Evolutionary conservation across 2,113 vertebrate genomes (phyloP).

Genomic region (Apaloderma vittatum): DNA sequence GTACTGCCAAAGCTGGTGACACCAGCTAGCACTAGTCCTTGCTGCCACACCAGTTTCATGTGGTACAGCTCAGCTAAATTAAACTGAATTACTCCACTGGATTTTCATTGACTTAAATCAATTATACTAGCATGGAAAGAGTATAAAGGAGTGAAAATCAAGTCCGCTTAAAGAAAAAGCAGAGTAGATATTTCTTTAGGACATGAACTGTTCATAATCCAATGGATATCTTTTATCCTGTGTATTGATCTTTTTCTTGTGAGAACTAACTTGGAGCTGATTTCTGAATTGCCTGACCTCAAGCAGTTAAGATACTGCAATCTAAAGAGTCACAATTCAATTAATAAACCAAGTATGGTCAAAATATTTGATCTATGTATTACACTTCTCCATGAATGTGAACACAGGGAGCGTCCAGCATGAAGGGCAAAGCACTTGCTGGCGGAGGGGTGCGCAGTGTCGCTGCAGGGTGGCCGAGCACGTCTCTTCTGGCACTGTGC

Average conservation of each 20-base stretch:
- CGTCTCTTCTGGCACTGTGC: not conserved
- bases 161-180: not conserved
- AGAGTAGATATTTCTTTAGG: constrained; percentile 5
- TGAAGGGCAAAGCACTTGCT: not conserved
- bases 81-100: not conserved
- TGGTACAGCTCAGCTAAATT: not conserved
- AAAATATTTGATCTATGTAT: not conserved
- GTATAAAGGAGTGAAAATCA: not conserved
- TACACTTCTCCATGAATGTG: not conserved
- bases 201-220: constrained; percentile 10
- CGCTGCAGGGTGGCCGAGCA: not conserved
- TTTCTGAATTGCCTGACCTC: constrained; percentile 28
- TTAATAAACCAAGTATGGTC: not conserved
- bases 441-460: not conserved
- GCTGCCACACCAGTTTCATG: not conserved
- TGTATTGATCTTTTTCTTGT: constrained; percentile 38
- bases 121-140: not conserved
- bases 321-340: not conserved
- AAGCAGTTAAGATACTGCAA: not conserved
- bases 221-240: not conserved
- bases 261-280: not conserved
- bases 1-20: not conserved
- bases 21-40: not conserved
- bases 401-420: not conserved
- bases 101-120: not conserved